Evolutionary conservation across 2,113 vertebrate species (phyloP).

Genomic region (Pseudorectes ferrugineus): DNA sequence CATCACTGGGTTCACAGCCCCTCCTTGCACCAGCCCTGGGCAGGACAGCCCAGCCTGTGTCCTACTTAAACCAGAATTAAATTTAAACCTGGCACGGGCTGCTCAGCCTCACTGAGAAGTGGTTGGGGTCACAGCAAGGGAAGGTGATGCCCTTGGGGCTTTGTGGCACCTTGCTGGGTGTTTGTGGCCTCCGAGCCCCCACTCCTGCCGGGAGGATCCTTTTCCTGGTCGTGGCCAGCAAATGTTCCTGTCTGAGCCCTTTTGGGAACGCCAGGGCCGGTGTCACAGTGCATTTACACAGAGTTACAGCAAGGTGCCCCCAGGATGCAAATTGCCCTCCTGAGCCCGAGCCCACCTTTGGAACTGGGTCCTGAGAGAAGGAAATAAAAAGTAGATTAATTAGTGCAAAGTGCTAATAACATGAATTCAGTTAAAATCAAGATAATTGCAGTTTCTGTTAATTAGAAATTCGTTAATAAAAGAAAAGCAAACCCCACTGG

Average conservation of each 20-base stretch:
- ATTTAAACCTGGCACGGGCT: background rate
- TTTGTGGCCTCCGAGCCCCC: background rate
- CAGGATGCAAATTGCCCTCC: background rate
- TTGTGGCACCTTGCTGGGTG: background rate
- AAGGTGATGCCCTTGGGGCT: background rate
- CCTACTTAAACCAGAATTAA: background rate
- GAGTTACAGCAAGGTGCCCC: background rate
- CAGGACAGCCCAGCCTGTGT: background rate
- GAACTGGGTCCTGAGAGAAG: background rate
- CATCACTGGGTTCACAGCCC: background rate
- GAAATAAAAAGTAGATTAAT: background rate
- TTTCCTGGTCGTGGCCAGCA: rapidly evolving
- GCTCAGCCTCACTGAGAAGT: background rate
- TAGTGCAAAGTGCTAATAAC: background rate
- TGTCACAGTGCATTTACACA: background rate
- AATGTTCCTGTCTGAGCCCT: background rate
- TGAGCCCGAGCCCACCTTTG: background rate
- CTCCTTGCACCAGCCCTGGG: background rate
- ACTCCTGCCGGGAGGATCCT: rapidly evolving
- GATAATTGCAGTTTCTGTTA: background rate
- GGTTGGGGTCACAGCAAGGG: background rate
- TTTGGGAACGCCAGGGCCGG: background rate
- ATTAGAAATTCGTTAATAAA: background rate
- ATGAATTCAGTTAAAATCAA: background rate
- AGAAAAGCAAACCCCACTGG: background rate